Evolutionary conservation across 2,888 invertebrate species (phyloP), one percentile per base, ranked within the genome.

Genomic region (Agonopterix subpropinquella): DNA sequence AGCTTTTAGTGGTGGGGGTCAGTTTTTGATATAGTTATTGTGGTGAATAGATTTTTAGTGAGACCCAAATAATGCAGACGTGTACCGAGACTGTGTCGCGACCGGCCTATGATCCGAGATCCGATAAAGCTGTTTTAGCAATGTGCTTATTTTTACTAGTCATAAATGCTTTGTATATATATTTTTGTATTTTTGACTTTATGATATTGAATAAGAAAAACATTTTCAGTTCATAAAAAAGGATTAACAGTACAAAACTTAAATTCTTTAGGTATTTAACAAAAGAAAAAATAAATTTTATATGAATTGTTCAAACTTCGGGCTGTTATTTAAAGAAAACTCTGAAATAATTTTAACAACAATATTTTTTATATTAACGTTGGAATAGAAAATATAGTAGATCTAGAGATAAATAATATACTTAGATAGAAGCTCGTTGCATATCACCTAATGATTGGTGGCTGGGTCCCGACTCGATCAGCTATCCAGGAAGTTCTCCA

Each of bases 111-210:
- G 67, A 62, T 58, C 61, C 57, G 62, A 64, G 64, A 61, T 56
- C 64, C 61, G 61, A 64, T 62, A 62, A 59, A 70, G 69, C 69
- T 72, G 65, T 71, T 69, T 70, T 71, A 73, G 65, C 71, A 74
- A 71, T 81, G 75, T 80, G 76, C 77, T 76, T 77, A 74, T 77
- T 77, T 74, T 80, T 85, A 82, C 85, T 86, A 85, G 84, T 84
- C 83, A 83, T 85, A 80, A 81, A 84, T 74, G 69, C 69, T 85
- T 85, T 85, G 79, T 87, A 77, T 77, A 80, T 80, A 81, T 70
- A 65, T 76, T 75, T 75, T 77, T 77, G 71, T 77, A 75, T 78
- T 79, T 77, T 79, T 77, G 71, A 73, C 65, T 76, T 74, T 74
- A 73, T 73, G 71, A 68, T 73, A 60, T 59, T 73, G 61, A 69